Evolutionary conservation across 2,888 invertebrate species (phyloP).

Genomic region (Microctonus aethiopoides): DNA sequence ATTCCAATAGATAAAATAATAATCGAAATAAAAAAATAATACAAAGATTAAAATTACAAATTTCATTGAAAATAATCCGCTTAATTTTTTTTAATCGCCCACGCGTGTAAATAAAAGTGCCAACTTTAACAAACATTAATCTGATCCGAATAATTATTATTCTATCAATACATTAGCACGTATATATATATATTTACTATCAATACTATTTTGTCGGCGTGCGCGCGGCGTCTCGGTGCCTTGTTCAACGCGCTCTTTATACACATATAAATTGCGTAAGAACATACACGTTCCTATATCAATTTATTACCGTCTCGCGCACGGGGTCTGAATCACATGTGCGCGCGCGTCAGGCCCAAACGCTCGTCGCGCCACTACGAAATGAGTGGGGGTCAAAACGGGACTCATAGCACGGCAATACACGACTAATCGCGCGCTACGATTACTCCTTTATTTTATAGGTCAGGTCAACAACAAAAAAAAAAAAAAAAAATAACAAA

Average conservation of each 20-base stretch:
- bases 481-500: no score
- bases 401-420: background rate
- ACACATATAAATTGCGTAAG: conserved; percentile 10
- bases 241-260: conserved; percentile 9
- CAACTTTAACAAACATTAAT: conserved; percentile 20
- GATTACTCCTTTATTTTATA: background rate
- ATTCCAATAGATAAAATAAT: no score
- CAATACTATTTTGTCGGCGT: background rate
- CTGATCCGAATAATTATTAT: conserved; percentile 56
- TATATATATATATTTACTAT: background rate
- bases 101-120: conserved; percentile 1
- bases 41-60: background rate
- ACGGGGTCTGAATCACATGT: background rate
- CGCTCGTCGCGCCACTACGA: background rate
- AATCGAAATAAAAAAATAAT: background rate
- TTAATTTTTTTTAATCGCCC: background rate
- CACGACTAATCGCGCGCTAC: background rate
- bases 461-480: background rate
- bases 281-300: background rate
- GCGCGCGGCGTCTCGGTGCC: background rate
- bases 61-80: background rate
- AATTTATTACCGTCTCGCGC: background rate
- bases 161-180: conserved; percentile 54
- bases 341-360: no score
- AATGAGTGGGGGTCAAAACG: background rate